A percentile compares a stretch with the other conserved stretches of the same genome.
These are phyloP conservation scores for Spicauda simplicius DNA, from an alignment of 2,888 invertebrate species.

Conservation along the genomic window DNA sequence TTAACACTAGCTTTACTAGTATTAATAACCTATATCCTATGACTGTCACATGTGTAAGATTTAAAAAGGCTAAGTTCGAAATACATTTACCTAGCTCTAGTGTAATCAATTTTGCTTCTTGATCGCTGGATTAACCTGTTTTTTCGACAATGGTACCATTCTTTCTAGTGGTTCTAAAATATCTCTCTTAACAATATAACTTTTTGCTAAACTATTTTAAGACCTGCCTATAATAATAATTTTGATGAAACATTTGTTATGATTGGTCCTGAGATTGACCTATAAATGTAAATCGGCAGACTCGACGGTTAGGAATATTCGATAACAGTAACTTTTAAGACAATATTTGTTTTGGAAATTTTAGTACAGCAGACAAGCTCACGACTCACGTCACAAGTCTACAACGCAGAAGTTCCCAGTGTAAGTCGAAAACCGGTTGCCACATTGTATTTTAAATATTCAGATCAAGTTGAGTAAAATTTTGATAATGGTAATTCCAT, in stretches of 20 bases:
- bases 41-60: not conserved
- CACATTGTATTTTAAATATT: constrained; percentile 40
- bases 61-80: not conserved
- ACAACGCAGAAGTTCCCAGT: constrained; percentile 25
- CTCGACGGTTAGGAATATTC: not conserved
- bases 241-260: not conserved
- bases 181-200: too few relatives aligned
- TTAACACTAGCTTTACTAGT: constrained; percentile 47
- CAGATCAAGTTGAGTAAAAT: constrained; percentile 41
- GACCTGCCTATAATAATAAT: not conserved
- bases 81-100: not conserved
- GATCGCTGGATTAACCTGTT: too few relatives aligned
- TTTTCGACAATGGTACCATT: too few relatives aligned
- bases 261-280: not conserved
- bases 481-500: constrained; percentile 32
- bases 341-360: not conserved
- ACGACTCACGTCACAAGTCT: constrained; percentile 6
- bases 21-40: constrained; percentile 26
- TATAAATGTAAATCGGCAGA: not conserved
- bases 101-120: too few relatives aligned
- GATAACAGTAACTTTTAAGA: not conserved
- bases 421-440: constrained; percentile 42
- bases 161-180: too few relatives aligned
- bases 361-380: not conserved
- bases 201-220: too few relatives aligned